Percentiles rank a stretch among this genome's conserved stretches.
These are phyloP conservation scores for Camponotus fellah DNA, from an alignment of 2,888 invertebrate genomes.

Conservation along the genomic window DNA sequence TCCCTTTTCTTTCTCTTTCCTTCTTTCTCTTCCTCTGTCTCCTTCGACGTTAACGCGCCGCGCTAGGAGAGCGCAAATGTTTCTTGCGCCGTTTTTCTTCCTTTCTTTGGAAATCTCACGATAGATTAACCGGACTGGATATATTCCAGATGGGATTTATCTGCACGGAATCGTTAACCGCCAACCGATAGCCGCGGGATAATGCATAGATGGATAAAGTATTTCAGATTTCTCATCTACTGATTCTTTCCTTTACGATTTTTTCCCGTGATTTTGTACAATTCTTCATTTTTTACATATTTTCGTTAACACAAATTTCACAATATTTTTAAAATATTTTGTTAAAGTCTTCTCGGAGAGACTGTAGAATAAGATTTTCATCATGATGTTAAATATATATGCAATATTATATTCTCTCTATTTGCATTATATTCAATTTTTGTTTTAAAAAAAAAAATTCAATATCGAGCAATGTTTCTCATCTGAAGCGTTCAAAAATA, in stretches of 20 bases:
- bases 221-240: conserved; percentile 19
- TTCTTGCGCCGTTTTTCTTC: conserved; percentile 49
- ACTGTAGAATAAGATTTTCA: conserved; percentile 28
- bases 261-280: conserved; percentile 12
- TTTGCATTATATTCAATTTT: not conserved
- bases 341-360: conserved; percentile 4
- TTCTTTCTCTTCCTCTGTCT: not conserved
- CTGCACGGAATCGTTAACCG: conserved; percentile 35
- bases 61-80: conserved; percentile 23
- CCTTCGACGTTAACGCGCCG: conserved; percentile 6
- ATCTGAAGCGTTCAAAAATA: not conserved
- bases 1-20: conserved; percentile 16
- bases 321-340: conserved; percentile 26
- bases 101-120: conserved; percentile 50
- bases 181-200: conserved; percentile 37
- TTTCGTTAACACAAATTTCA: not conserved
- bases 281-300: conserved; percentile 24
- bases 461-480: not conserved
- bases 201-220: conserved; percentile 12
- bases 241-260: conserved; percentile 7
- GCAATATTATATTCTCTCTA: not conserved
- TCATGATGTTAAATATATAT: not conserved
- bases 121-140: conserved; percentile 43
- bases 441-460: not conserved
- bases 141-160: conserved; percentile 44